Percentiles rank a stretch among this genome's conserved stretches.
These are phyloP conservation scores for Chiloscyllium punctatum DNA, from an alignment of 2,797 vertebrate genomes.

Conservation along the genomic window DNA sequence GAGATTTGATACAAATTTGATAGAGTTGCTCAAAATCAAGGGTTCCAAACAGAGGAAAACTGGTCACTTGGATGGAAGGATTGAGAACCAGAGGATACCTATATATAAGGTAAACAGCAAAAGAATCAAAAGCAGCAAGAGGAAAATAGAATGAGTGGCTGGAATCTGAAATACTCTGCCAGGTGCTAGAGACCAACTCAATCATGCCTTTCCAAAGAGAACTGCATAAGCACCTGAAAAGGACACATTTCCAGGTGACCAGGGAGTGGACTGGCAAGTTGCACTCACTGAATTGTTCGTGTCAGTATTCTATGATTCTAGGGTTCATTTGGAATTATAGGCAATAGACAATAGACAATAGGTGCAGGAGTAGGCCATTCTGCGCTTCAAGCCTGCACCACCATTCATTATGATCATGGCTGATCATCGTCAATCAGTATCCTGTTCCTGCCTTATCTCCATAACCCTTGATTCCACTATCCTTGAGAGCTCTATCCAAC, in stretches of 20 bases:
- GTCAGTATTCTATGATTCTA: not conserved
- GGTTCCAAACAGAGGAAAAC: not conserved
- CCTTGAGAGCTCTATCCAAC: too few species aligned
- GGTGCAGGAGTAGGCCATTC: too few species aligned
- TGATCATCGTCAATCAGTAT: too few species aligned
- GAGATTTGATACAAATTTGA: not conserved
- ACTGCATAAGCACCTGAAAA: not conserved
- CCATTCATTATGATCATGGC: too few species aligned
- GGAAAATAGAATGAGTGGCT: not conserved
- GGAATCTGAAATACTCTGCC: not conserved
- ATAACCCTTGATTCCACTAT: too few species aligned
- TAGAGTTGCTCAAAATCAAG: not conserved
- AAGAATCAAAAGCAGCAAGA: not conserved
- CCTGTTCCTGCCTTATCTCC: too few species aligned
- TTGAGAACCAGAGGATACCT: not conserved
- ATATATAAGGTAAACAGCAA: not conserved
- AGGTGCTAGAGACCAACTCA: not conserved
- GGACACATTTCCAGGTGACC: too few species aligned
- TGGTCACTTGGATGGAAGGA: not conserved
- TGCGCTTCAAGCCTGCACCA: too few species aligned
- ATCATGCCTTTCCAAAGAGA: not conserved
- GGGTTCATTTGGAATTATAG: not conserved
- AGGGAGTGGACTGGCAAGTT: not conserved
- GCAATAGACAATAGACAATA: too few species aligned
- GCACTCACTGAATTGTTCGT: not conserved